Conservation (phyloP, 1,140 invertebrate genomes). For the Drosophila dunni region DNA sequence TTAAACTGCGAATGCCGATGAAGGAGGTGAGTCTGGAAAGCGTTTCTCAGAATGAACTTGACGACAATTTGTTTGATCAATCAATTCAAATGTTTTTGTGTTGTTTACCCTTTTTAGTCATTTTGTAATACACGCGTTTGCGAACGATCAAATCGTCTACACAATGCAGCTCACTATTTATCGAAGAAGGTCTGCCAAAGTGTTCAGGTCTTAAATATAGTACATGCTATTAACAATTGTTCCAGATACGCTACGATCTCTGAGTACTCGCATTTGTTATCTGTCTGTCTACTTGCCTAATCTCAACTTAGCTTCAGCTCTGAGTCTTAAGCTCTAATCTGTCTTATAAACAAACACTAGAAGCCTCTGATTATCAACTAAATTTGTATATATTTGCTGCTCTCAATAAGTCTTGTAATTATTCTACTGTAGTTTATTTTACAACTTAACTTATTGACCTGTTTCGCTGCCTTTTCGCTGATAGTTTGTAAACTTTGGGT, state of each 20-base stretch:
- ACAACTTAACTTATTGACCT: not conserved
- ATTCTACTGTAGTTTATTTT: slow-evolving; percentile 3
- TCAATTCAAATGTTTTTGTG: not conserved
- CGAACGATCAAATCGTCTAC: slow-evolving; percentile 75
- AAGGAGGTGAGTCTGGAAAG: slow-evolving; percentile 88
- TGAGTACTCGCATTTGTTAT: slow-evolving; percentile 20
- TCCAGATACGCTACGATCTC: slow-evolving; percentile 21
- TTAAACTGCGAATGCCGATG: slow-evolving; percentile 98
- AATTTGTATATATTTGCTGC: not conserved
- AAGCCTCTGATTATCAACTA: not conserved
- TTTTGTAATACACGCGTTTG: slow-evolving; percentile 63
- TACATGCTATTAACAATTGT: slow-evolving; percentile 37
- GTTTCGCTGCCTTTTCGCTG: not conserved
- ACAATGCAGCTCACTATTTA: slow-evolving; percentile 74
- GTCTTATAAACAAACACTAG: not conserved
- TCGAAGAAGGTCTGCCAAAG: slow-evolving; percentile 79
- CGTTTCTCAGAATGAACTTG: not conserved
- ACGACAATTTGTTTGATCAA: slow-evolving; percentile 14
- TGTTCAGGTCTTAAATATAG: slow-evolving; percentile 42
- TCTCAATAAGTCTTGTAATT: not conserved
- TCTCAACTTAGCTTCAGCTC: slow-evolving; percentile 7
- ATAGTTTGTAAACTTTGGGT: slow-evolving; percentile 1
- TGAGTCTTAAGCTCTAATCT: not conserved
- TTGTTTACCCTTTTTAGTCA: slow-evolving; percentile 64
- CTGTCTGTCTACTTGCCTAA: not conserved